These are phyloP conservation scores for Phylloscopus whistleri DNA, from an alignment of 2,113 vertebrate species.

Conservation along the genomic window DNA sequence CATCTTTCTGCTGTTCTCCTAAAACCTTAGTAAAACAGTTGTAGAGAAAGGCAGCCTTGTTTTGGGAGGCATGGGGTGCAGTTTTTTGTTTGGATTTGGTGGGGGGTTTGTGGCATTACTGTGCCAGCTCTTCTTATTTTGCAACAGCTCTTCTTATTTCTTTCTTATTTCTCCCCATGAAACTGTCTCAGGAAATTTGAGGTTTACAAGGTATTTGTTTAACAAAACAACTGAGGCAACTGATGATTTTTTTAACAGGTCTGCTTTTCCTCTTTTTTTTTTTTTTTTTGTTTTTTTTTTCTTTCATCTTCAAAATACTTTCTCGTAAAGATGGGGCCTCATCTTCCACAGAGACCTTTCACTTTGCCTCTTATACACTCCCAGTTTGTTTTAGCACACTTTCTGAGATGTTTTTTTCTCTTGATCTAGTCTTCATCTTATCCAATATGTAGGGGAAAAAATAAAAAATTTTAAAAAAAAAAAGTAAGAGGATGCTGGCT, in stretches of 20 bases:
- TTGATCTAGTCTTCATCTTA: neutral
- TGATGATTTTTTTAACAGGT: neutral
- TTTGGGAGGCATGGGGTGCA: neutral
- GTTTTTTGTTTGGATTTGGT: neutral
- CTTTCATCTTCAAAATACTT: neutral
- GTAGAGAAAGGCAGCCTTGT: neutral
- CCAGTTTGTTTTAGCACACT: neutral
- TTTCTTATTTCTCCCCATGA: neutral
- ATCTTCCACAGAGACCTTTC: neutral
- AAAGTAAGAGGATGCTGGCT: neutral
- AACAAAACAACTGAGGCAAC: neutral
- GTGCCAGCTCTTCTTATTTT: neutral
- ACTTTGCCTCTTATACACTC: neutral
- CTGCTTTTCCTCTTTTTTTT: neutral
- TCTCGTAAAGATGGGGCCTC: neutral
- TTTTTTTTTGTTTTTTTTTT: neutral
- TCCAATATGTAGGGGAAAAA: accelerated
- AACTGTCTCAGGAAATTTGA: neutral
- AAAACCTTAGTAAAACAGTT: neutral
- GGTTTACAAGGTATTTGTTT: neutral
- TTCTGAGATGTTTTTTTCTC: neutral
- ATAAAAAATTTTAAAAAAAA: neutral
- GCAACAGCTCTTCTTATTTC: no score
- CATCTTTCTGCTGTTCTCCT: neutral
- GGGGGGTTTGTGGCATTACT: neutral